These are phyloP conservation scores for Pteria penguin DNA, from an alignment of 2,888 invertebrate genomes.

Conservation along the genomic window DNA sequence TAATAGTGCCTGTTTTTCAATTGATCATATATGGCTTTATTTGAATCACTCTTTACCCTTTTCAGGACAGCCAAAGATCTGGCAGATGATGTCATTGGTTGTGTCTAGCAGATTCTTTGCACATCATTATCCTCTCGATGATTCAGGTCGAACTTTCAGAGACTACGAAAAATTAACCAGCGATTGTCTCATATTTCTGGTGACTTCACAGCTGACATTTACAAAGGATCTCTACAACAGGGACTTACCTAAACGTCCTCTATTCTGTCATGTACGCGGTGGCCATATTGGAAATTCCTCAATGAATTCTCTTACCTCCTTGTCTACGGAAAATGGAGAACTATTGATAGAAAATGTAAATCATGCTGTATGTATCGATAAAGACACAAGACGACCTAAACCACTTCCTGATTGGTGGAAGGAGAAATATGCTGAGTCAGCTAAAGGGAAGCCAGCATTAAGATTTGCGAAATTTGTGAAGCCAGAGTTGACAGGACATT, in stretches of 20 bases:
- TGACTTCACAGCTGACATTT: constrained; percentile 54
- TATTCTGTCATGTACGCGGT: constrained; percentile 52
- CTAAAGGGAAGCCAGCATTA: constrained; percentile 49
- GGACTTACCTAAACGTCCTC: constrained; percentile 51
- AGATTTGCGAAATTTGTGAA: constrained; percentile 53
- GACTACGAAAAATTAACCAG: constrained; percentile 59
- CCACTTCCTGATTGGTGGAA: constrained; percentile 74
- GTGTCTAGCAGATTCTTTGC: constrained; percentile 55
- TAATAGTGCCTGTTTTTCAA: not conserved
- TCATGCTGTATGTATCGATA: constrained; percentile 70
- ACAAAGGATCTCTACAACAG: constrained; percentile 52
- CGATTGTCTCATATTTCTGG: constrained; percentile 59
- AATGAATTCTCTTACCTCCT: constrained; percentile 51
- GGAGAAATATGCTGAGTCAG: constrained; percentile 60
- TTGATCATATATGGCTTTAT: not conserved
- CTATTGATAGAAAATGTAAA: constrained; percentile 55
- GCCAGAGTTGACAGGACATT: constrained; percentile 52
- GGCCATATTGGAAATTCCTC: constrained; percentile 65
- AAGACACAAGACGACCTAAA: constrained; percentile 63
- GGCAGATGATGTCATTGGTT: constrained; percentile 57
- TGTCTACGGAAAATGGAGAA: constrained; percentile 43
- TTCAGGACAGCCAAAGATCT: constrained; percentile 50
- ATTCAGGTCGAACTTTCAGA: constrained; percentile 53
- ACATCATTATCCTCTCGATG: constrained; percentile 55
- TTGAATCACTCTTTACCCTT: not conserved